Evolutionary conservation across 2,888 invertebrate genomes (phyloP).

Genomic region (Eristalinus aeneus): DNA sequence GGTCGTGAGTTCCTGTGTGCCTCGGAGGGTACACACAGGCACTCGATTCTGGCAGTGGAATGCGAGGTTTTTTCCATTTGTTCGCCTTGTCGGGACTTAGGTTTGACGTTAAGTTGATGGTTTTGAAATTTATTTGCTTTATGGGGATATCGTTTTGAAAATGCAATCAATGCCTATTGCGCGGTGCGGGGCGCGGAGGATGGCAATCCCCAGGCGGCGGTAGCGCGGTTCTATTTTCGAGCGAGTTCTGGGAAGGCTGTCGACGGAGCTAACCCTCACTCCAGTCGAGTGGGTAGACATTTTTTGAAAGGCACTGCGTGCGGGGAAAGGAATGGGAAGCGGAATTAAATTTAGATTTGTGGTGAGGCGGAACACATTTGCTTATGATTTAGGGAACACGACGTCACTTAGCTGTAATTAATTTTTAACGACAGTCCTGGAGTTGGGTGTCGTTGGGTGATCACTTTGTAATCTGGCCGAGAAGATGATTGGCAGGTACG

Average conservation of each 20-base stretch:
- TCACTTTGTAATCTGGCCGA: constrained; percentile 1
- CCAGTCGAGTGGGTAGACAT: background rate
- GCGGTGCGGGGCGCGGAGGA: background rate
- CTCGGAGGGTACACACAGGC: background rate
- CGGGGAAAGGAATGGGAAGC: background rate
- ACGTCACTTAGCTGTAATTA: background rate
- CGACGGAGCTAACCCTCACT: background rate
- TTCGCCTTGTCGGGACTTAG: constrained; percentile 5
- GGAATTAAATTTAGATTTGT: background rate
- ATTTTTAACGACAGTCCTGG: background rate
- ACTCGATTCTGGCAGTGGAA: background rate
- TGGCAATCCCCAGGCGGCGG: background rate
- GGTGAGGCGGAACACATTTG: constrained; percentile 1
- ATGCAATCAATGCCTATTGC: background rate
- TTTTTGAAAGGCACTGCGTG: background rate
- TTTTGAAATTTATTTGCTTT: constrained; percentile 31
- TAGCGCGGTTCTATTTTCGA: constrained; percentile 11
- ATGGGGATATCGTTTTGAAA: constrained; percentile 5
- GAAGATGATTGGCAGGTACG: constrained; percentile 1
- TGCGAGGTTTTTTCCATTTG: background rate
- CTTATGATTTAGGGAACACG: constrained; percentile 24
- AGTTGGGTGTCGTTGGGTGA: background rate
- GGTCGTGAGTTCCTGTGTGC: background rate
- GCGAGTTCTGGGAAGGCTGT: constrained; percentile 2
- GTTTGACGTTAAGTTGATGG: constrained; percentile 33